Evolutionary conservation across 2,113 vertebrate species (phyloP), one percentile per base, ranked within the genome.

Genomic region (Beaufortia kweichowensis): DNA sequence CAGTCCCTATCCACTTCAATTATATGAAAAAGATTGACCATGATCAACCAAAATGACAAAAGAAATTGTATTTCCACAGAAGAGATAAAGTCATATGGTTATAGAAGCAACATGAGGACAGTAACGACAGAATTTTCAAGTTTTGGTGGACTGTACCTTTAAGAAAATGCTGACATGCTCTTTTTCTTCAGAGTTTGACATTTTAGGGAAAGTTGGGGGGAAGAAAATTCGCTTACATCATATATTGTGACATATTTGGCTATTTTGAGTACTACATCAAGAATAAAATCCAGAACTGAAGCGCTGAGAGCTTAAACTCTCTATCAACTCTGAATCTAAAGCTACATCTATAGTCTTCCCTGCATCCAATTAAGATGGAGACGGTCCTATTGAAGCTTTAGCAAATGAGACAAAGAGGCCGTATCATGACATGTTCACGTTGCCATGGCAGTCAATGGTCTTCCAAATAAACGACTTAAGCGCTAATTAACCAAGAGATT

Each of bases 381-480:
- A 72, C 53, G 23, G 75, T 67, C 11, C 39, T 26, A 59, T 23
- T 57, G 69, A 72, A 1, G 69, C 53, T 59, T 71, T 59, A 59
- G 23, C 17, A 72, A 60, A 43, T 17, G 48, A 60, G 69, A 72
- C 69, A 72, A 72, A 39, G 14, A 21, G 48, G 12, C 29, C 3
- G 31, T 55, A 39, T 72, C 55, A 43, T 72, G 69, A 43, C 55
- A 43, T 41, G 43, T 60, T 60, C 35, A 7, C 15, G 69, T 72
- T 68, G 63, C 62, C 64, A 68, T 57, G 64, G 50, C 64, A 68
- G 57, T 77, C 66, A 60, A 46, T 46, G 69, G 55, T 43, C 69
- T 60, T 59, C 43, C 41, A 23, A 72, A 57, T 23, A 57, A 72
- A 24, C 15, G 35, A 43, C 33, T 43, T 23, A 12, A 72, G 3